Conservation (phyloP, 2,797 vertebrate species). For the Intellagama lesueurii region DNA sequence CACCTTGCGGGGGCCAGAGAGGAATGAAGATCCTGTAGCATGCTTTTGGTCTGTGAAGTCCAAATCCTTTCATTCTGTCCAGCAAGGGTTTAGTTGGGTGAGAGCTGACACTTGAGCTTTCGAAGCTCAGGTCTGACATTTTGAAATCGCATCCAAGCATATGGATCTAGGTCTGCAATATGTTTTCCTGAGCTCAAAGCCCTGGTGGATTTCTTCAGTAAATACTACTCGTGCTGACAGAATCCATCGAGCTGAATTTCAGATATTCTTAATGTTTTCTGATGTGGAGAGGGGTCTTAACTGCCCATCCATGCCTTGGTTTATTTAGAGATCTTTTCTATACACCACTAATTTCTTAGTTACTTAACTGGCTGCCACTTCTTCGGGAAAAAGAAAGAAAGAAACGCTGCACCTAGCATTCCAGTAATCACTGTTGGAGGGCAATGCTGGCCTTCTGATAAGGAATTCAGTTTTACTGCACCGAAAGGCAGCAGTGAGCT, state of each 20-base stretch:
- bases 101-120: not conserved
- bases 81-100: not conserved
- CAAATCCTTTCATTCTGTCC: not conserved
- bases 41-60: not conserved
- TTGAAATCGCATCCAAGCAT: not conserved
- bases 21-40: not conserved
- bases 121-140: conserved; percentile 16
- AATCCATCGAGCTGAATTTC: conserved; percentile 7
- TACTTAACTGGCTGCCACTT: conserved; percentile 2
- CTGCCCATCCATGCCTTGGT: not conserved
- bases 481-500: not conserved
- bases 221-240: conserved; percentile 1
- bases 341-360: conserved; percentile 5
- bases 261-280: conserved; percentile 16
- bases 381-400: not conserved
- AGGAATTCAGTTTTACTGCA: conserved; percentile 24
- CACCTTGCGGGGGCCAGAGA: too few relatives aligned
- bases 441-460: conserved; percentile 15
- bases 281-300: not conserved
- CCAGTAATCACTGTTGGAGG: conserved; percentile 14
- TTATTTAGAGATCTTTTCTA: conserved; percentile 7
- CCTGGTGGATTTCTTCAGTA: conserved; percentile 12
- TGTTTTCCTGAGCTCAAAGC: conserved; percentile 9
- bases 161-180: conserved; percentile 17
- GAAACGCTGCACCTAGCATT: not conserved